Percentiles rank a stretch among this genome's conserved stretches.
Evolutionary conservation across 1,140 invertebrate genomes (phyloP).

Genomic region (Hyposmocoma kahamanoa): DNA sequence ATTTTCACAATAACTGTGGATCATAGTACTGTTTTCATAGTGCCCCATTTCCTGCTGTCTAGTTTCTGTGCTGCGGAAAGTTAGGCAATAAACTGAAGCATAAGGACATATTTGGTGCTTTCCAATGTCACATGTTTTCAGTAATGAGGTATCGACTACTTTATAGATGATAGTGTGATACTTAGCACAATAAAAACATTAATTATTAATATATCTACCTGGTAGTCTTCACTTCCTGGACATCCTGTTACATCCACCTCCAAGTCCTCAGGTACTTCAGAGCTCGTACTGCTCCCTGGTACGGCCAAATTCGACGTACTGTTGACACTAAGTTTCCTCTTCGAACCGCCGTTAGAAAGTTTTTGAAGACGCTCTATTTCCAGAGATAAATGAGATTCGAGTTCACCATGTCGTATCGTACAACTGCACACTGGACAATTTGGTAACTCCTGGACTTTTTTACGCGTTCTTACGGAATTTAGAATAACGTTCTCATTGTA

Average conservation of each 20-base stretch:
- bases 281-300: conserved; percentile 46
- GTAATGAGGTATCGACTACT: too few species aligned
- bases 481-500: conserved; percentile 59
- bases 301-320: conserved; percentile 30
- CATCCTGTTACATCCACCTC: conserved; percentile 60
- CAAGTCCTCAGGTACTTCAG: conserved; percentile 31
- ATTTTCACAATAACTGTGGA: too few species aligned
- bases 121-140: too few species aligned
- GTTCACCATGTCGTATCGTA: conserved; percentile 58
- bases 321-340: conserved; percentile 48
- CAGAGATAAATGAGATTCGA: conserved; percentile 54
- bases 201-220: conserved; percentile 34
- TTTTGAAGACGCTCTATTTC: conserved; percentile 65
- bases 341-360: conserved; percentile 38
- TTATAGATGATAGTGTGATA: too few species aligned
- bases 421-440: conserved; percentile 70
- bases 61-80: too few species aligned
- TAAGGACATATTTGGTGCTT: too few species aligned
- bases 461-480: conserved; percentile 60
- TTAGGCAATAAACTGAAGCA: too few species aligned
- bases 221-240: conserved; percentile 62
- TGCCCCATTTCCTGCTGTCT: too few species aligned
- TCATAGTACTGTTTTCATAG: too few species aligned
- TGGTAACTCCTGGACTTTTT: conserved; percentile 56
- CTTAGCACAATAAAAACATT: too few species aligned